These are phyloP conservation scores for Stichopus horrens DNA, from an alignment of 53 echinoderm and acorn worm species.

Conservation along the genomic window DNA sequence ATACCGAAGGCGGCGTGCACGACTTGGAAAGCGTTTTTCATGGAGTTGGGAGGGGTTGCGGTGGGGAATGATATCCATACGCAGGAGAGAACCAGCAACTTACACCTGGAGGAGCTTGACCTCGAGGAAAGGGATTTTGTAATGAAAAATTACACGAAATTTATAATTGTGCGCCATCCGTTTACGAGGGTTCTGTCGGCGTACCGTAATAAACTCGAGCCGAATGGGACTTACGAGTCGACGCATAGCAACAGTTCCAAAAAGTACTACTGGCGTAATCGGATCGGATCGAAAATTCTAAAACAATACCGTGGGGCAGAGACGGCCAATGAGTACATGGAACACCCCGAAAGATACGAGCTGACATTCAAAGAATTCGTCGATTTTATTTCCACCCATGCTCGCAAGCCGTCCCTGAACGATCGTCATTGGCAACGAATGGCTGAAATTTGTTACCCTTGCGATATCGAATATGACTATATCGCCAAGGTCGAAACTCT, in stretches of 20 bases:
- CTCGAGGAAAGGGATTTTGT: neutral
- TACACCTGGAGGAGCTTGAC: neutral
- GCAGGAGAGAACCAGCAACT: neutral
- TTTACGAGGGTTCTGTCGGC: slow-evolving; percentile 35
- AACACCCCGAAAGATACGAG: neutral
- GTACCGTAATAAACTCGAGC: slow-evolving; percentile 42
- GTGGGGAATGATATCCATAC: neutral
- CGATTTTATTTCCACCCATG: neutral
- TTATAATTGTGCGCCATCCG: slow-evolving; percentile 40
- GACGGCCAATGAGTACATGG: neutral
- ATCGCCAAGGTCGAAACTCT: slow-evolving; percentile 32
- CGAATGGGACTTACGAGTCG: slow-evolving; percentile 23
- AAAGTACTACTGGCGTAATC: slow-evolving; percentile 31
- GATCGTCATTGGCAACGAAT: slow-evolving; percentile 30
- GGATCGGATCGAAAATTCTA: slow-evolving; percentile 14
- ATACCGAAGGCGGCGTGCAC: slow-evolving; percentile 26
- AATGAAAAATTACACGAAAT: slow-evolving; percentile 16
- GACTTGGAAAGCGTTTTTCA: slow-evolving; percentile 13
- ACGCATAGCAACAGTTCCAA: neutral
- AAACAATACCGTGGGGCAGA: slow-evolving; percentile 5
- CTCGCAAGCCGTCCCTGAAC: neutral
- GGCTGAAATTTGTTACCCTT: slow-evolving; percentile 21
- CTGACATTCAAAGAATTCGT: slow-evolving; percentile 38
- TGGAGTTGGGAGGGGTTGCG: neutral
- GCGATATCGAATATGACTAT: slow-evolving; percentile 35